Evolutionary conservation across 1,140 invertebrate genomes (phyloP).

Genomic region (Drosophila leontia): DNA sequence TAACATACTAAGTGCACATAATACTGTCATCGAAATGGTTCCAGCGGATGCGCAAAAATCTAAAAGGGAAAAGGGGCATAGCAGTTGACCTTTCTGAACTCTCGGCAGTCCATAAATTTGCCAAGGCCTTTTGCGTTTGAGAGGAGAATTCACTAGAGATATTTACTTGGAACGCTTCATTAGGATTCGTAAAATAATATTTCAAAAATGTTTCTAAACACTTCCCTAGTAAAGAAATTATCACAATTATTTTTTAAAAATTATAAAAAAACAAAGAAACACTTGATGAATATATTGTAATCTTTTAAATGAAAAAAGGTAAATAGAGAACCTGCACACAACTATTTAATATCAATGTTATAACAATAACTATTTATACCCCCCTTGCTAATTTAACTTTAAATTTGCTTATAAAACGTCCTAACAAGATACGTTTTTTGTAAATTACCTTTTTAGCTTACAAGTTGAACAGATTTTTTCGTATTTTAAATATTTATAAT

Average conservation of each 20-base stretch:
- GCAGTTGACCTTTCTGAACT: constrained; percentile 19
- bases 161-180: constrained; percentile 1
- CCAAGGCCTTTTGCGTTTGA: neutral
- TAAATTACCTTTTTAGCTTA: constrained; percentile 20
- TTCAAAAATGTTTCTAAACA: neutral
- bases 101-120: constrained; percentile 6
- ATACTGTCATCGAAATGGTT: neutral
- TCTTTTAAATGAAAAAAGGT: neutral
- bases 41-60: constrained; percentile 11
- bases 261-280: neutral
- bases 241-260: neutral
- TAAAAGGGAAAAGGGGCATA: neutral
- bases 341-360: neutral
- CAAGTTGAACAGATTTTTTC: neutral
- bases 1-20: constrained; percentile 2
- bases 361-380: neutral
- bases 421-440: neutral
- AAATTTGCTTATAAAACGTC: neutral
- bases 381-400: neutral
- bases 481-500: neutral
- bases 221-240: neutral
- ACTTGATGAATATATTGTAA: neutral
- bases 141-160: neutral
- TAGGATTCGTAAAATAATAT: constrained; percentile 7
- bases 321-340: neutral